Percentiles rank a stretch among this genome's conserved stretches.
Evolutionary conservation across 1,140 invertebrate genomes (phyloP).

Genomic region (Cepaea nemoralis): DNA sequence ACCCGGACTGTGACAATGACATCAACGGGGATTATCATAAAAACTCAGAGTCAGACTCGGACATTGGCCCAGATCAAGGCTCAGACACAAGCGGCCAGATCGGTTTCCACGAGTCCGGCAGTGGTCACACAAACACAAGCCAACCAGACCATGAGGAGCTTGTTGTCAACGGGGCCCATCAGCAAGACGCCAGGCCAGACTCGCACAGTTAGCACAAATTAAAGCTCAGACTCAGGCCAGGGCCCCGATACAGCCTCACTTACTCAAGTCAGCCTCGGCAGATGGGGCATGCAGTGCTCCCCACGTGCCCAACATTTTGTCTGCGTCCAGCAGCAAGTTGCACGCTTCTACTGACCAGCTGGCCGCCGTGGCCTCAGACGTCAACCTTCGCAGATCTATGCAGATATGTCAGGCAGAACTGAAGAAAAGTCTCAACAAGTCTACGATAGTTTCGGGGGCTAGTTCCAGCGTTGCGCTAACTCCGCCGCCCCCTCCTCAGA

Average conservation of each 20-base stretch:
- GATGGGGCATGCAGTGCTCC: neutral
- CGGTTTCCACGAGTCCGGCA: constrained; percentile 26
- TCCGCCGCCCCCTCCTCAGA: neutral
- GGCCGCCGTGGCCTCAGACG: constrained; percentile 71
- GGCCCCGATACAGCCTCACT: constrained; percentile 52
- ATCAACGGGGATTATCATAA: constrained; percentile 41
- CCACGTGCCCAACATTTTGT: constrained; percentile 56
- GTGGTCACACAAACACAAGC: neutral
- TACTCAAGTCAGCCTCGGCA: constrained; percentile 41
- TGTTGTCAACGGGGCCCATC: constrained; percentile 35
- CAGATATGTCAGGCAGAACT: constrained; percentile 96
- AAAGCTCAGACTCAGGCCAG: constrained; percentile 67
- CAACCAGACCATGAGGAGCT: constrained; percentile 43
- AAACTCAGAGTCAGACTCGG: constrained; percentile 57
- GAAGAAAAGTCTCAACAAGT: constrained; percentile 73
- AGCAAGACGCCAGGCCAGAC: constrained; percentile 53
- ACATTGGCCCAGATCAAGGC: constrained; percentile 69
- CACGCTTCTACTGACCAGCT: constrained; percentile 31
- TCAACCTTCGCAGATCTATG: constrained; percentile 92
- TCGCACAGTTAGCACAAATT: constrained; percentile 66
- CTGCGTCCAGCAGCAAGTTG: constrained; percentile 18
- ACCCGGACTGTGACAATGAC: constrained; percentile 40
- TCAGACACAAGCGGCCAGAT: constrained; percentile 62
- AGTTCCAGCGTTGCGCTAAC: neutral
- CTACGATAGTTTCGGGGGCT: neutral